Evolutionary conservation across 2,888 invertebrate genomes (phyloP).

Genomic region (Opisthograptis luteolata): DNA sequence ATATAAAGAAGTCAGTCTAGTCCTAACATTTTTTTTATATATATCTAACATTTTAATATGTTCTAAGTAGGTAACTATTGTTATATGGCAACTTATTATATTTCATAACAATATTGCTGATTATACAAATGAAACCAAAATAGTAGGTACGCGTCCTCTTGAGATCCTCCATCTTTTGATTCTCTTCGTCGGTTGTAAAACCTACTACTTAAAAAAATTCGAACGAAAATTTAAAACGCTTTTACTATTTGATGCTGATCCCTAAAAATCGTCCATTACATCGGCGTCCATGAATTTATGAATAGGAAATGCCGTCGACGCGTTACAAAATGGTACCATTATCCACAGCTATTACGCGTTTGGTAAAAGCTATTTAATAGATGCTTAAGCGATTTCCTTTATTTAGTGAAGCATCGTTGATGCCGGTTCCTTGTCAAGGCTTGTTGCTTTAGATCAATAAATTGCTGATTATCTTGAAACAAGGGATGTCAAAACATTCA

Average conservation of each 20-base stretch:
- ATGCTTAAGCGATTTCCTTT: slow-evolving; percentile 25
- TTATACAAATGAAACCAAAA: too few relatives aligned
- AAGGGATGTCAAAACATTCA: not conserved
- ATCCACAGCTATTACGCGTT: slow-evolving; percentile 30
- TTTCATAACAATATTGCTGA: too few relatives aligned
- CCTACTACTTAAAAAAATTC: not conserved
- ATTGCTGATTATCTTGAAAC: not conserved
- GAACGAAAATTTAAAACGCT: not conserved
- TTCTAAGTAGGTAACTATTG: too few relatives aligned
- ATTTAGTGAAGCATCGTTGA: slow-evolving; percentile 16
- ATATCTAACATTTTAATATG: too few relatives aligned
- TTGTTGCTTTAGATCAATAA: slow-evolving; percentile 4
- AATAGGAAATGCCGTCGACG: slow-evolving; percentile 51
- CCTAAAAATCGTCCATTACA: slow-evolving; percentile 43
- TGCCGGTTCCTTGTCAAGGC: slow-evolving; percentile 2
- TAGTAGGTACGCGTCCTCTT: too few relatives aligned
- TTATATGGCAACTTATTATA: too few relatives aligned
- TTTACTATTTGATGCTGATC: not conserved
- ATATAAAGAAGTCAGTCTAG: too few relatives aligned
- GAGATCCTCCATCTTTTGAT: too few relatives aligned
- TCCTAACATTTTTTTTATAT: too few relatives aligned
- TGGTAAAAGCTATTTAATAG: slow-evolving; percentile 29
- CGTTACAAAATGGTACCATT: slow-evolving; percentile 40
- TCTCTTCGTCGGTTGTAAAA: too few relatives aligned
- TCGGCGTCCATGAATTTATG: slow-evolving; percentile 55